A percentile compares a stretch with the other conserved stretches of the same genome.
phyloP scores from a whole-genome alignment of 2,888 invertebrate species.

The Palloptera scutellata region DNA sequence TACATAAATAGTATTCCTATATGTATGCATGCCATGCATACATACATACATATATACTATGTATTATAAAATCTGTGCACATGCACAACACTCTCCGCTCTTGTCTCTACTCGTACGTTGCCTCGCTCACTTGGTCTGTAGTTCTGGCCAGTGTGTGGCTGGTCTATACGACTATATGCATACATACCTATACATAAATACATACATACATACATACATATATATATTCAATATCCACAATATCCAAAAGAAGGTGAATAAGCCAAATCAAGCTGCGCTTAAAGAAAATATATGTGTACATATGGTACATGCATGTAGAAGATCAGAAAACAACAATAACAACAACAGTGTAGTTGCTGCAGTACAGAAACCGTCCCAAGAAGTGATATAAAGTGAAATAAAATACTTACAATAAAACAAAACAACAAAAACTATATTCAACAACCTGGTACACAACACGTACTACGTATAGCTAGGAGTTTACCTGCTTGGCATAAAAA shows the following conservation, averaged over 20 bases:
- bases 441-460: not conserved
- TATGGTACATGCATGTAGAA: not conserved
- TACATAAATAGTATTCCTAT: too few relatives aligned
- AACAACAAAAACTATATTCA: not conserved
- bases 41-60: too few relatives aligned
- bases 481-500: conserved; percentile 30
- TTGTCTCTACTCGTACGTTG: not conserved
- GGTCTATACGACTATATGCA: not conserved
- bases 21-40: too few relatives aligned
- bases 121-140: not conserved
- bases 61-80: conserved; percentile 12
- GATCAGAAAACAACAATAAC: not conserved
- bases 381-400: conserved; percentile 1
- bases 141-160: not conserved
- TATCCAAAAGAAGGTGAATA: conserved; percentile 39
- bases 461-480: too few relatives aligned
- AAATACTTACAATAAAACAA: not conserved
- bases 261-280: conserved; percentile 31
- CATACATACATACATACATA: too few relatives aligned
- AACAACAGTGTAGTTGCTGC: not conserved
- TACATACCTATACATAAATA: too few relatives aligned
- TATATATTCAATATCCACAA: not conserved
- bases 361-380: not conserved
- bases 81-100: not conserved
- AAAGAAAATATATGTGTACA: not conserved